Base-by-base conservation (phyloP, 92 coral and sea anemone genomes). In the Phenganax subtilis region DNA sequence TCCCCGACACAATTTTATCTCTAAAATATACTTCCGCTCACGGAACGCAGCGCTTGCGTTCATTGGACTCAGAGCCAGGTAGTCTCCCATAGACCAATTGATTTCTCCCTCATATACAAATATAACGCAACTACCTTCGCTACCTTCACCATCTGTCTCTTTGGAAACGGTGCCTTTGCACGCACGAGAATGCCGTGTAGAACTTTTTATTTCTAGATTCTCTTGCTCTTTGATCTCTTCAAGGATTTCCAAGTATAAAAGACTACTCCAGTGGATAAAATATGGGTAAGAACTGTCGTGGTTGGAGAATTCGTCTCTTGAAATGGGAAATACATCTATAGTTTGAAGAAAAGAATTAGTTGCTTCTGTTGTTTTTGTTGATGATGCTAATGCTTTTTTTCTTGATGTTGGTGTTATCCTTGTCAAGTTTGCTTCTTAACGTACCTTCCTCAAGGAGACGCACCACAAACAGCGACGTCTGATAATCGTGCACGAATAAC, bases 211-310 rank as follows among this genome's bases (percentile, higher is more conserved):
- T 64, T 75, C 64, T 28, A 20, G 65, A 57, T 57, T 65, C 75
- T 87, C 92, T 54, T 87, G 67, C 51, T 77, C 75, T 68, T 88
- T 81, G 11, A 90, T 73, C 77, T 90, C 93, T 57, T 30, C 91
- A 55, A 90, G 84, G 29, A 89, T 84, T 81, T 90, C 93, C 31
- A 88, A 58, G 15, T 84, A 54, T 27, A 82, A 67, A 10, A 90
- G 87, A 8, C 88, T 82, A n/a, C 60, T 71, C 91, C 91, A 90
- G 87, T 90, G 93, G 80, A 90, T 86, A 31, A 86, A 86, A 87
- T 88, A 90, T 4, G 91, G 88, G 70, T 86, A 54, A 57, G 86
- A 82, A 65, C 87, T 84, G 61, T 87, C 87, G 58, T 88, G 88
- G 27, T 8, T 73, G 6, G 68, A 51, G 37, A 82, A 81, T 70